phyloP scores from a whole-genome alignment of 1,140 invertebrate species.

The Lethrus apterus region DNA sequence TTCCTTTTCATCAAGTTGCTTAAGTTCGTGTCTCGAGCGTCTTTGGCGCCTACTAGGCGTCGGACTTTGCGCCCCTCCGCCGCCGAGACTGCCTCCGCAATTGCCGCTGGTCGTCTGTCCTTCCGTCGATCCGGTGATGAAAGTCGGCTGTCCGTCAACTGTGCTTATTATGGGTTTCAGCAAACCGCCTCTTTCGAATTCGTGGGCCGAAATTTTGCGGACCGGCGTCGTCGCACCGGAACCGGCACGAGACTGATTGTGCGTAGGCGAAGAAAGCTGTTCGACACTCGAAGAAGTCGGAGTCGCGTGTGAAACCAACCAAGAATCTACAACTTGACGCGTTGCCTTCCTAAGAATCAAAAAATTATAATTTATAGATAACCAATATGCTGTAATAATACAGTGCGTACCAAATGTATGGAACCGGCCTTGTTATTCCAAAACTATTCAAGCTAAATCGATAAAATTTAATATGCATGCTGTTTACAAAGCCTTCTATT shows the following conservation, averaged over 20 bases:
- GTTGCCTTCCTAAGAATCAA: slow-evolving; percentile 72
- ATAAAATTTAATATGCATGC: too few species aligned
- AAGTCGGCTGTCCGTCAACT: slow-evolving; percentile 84
- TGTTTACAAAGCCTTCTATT: too few species aligned
- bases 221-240: slow-evolving; percentile 86
- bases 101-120: slow-evolving; percentile 15
- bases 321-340: slow-evolving; percentile 82
- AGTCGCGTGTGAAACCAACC: slow-evolving; percentile 82
- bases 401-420: too few species aligned
- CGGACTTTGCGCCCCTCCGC: slow-evolving; percentile 36
- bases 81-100: slow-evolving; percentile 34
- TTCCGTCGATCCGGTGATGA: slow-evolving; percentile 54
- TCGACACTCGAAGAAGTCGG: slow-evolving; percentile 51
- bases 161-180: slow-evolving; percentile 84
- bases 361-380: slow-evolving; percentile 17
- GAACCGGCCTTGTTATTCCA: too few species aligned
- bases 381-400: too few species aligned
- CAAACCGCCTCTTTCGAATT: slow-evolving; percentile 86
- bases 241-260: slow-evolving; percentile 51
- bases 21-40: slow-evolving; percentile 71
- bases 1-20: slow-evolving; percentile 86
- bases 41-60: slow-evolving; percentile 56
- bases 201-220: slow-evolving; percentile 91
- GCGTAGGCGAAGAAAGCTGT: slow-evolving; percentile 55
- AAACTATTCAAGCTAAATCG: too few species aligned